phyloP scores from a whole-genome alignment of 2,797 vertebrate species.

The Knipowitschia caucasica region DNA sequence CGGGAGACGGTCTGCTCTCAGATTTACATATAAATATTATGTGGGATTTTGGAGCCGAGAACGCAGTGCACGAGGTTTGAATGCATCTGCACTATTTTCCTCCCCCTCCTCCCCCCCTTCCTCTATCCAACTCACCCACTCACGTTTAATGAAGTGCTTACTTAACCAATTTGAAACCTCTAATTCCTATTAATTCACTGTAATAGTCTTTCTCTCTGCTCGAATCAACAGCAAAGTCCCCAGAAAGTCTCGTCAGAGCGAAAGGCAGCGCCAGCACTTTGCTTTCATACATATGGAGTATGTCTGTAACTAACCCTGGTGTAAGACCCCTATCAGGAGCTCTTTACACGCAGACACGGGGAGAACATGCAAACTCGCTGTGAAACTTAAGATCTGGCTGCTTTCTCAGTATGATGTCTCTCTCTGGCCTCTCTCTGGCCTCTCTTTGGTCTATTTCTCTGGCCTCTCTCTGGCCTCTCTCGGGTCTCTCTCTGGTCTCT shows the following conservation, averaged over 20 bases:
- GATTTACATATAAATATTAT: not conserved
- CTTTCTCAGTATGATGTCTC: too few species aligned
- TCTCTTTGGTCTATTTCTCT: too few species aligned
- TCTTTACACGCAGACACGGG: too few species aligned
- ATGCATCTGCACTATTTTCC: conserved; percentile 26
- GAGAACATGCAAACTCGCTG: too few species aligned
- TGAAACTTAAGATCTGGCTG: too few species aligned
- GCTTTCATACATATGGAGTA: conserved; percentile 81
- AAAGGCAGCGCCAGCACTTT: conserved; percentile 78
- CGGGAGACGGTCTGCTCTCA: not conserved
- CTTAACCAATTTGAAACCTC: conserved; percentile 80
- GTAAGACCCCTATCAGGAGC: conserved; percentile 83
- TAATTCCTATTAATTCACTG: conserved; percentile 85
- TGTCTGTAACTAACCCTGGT: conserved; percentile 82
- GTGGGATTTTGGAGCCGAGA: not conserved
- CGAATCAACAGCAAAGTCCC: conserved; percentile 77
- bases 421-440: too few species aligned
- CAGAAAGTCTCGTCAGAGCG: conserved; percentile 67
- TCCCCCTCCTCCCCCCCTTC: conserved; percentile 29
- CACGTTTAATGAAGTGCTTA: conserved; percentile 82
- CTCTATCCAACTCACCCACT: conserved; percentile 58
- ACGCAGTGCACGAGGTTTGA: conserved; percentile 24
- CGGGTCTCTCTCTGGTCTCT: too few species aligned
- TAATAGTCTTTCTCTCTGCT: conserved; percentile 76
- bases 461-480: too few species aligned